A percentile compares a stretch with the other conserved stretches of the same genome.
These are phyloP conservation scores for Lobophora halterata DNA, from an alignment of 2,888 invertebrate species.

Conservation along the genomic window DNA sequence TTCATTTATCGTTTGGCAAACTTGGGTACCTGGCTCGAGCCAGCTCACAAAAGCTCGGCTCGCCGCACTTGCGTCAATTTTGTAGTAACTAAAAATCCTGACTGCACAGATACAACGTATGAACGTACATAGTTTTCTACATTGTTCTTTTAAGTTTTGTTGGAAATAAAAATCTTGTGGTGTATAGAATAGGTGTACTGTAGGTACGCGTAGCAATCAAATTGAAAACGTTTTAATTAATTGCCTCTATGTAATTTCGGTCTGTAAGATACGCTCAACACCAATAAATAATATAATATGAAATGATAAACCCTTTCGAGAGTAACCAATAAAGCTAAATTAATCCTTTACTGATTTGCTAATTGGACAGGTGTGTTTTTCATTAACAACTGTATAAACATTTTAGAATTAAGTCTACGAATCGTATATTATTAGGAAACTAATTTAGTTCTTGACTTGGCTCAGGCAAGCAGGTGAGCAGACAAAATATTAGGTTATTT, in stretches of 20 bases:
- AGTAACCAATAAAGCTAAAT: conserved; percentile 2
- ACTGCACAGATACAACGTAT: too few relatives aligned
- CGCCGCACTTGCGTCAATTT: too few relatives aligned
- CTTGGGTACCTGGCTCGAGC: too few relatives aligned
- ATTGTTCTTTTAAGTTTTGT: too few relatives aligned
- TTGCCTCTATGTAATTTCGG: conserved; percentile 8
- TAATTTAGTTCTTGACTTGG: not conserved
- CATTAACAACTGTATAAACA: conserved; percentile 7
- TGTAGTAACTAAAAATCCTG: too few relatives aligned
- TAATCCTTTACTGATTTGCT: conserved; percentile 20
- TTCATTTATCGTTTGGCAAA: too few relatives aligned
- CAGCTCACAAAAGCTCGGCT: too few relatives aligned
- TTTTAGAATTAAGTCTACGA: conserved; percentile 15
- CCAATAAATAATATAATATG: conserved; percentile 10
- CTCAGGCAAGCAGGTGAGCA: conserved; percentile 14
- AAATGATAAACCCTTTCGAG: conserved; percentile 7
- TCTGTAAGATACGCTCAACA: conserved; percentile 6
- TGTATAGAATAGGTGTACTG: too few relatives aligned
- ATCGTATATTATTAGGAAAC: conserved; percentile 8
- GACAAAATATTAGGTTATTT: too few relatives aligned
- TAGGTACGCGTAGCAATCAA: too few relatives aligned
- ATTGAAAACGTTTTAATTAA: conserved; percentile 15
- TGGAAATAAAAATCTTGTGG: too few relatives aligned
- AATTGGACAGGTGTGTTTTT: conserved; percentile 27
- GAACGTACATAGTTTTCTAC: too few relatives aligned